Percentiles rank a stretch among this genome's conserved stretches.
phyloP scores from a whole-genome alignment of 1,140 invertebrate genomes.

The Euwallacea fornicatus region DNA sequence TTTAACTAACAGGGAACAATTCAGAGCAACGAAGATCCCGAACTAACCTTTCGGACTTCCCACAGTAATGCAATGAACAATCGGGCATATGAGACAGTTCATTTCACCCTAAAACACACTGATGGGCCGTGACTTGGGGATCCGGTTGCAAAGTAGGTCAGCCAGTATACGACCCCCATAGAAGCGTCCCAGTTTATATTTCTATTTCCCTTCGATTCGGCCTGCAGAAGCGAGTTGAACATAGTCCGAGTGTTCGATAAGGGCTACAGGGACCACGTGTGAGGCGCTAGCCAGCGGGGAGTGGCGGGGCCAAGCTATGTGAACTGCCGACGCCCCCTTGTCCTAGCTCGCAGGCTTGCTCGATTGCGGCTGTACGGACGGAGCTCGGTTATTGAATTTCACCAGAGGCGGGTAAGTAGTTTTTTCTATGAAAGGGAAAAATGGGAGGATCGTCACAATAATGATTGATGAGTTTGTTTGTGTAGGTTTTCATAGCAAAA shows the following conservation, averaged over 20 bases:
- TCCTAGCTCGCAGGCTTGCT: constrained; percentile 29
- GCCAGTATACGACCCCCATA: too few relatives aligned
- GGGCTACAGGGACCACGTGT: not conserved
- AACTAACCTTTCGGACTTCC: too few relatives aligned
- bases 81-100: too few relatives aligned
- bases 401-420: not conserved
- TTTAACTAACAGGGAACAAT: too few relatives aligned
- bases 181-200: not conserved
- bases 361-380: constrained; percentile 7
- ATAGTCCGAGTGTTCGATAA: constrained; percentile 4
- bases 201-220: not conserved
- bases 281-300: constrained; percentile 32
- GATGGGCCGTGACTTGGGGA: constrained; percentile 17
- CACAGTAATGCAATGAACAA: too few relatives aligned
- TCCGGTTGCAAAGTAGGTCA: constrained; percentile 8
- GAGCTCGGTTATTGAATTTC: not conserved
- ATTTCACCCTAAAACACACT: not conserved
- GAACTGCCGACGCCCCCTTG: constrained; percentile 48
- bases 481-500: too few relatives aligned
- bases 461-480: too few relatives aligned
- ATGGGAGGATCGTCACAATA: too few relatives aligned
- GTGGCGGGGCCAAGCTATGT: constrained; percentile 45
- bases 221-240: not conserved
- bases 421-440: too few relatives aligned
- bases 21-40: too few relatives aligned